Evolutionary conservation across 2,113 vertebrate genomes (phyloP).

Genomic region (Heloderma charlesbogerti): DNA sequence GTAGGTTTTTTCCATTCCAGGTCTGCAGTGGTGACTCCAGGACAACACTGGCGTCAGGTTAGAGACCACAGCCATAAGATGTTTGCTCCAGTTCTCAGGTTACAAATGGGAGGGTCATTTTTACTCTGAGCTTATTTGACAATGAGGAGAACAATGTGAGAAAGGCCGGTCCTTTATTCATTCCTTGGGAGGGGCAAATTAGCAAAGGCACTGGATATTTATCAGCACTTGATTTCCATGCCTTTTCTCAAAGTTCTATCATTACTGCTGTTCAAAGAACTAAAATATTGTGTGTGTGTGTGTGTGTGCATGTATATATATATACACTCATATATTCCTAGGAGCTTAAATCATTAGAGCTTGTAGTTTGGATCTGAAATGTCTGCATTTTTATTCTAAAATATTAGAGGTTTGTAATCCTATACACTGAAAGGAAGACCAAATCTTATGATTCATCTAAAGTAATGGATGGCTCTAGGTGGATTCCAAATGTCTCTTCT

Average conservation of each 20-base stretch:
- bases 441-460: background rate
- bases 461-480: background rate
- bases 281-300: background rate
- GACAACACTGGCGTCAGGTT: background rate
- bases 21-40: background rate
- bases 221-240: background rate
- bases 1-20: constrained; percentile 23
- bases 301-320: too few species aligned
- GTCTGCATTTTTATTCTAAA: background rate
- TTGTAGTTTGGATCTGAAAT: background rate
- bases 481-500: background rate
- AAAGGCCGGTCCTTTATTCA: background rate
- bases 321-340: too few species aligned
- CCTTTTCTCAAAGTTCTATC: background rate
- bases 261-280: background rate
- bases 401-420: background rate
- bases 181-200: background rate
- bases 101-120: constrained; percentile 9
- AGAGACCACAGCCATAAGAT: background rate
- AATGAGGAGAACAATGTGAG: background rate
- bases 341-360: background rate
- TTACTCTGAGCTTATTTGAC: background rate
- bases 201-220: background rate
- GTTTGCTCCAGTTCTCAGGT: background rate
- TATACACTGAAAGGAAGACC: background rate